Conservation (phyloP, 2,888 invertebrate genomes). For the Trachelus iudaicus region DNA sequence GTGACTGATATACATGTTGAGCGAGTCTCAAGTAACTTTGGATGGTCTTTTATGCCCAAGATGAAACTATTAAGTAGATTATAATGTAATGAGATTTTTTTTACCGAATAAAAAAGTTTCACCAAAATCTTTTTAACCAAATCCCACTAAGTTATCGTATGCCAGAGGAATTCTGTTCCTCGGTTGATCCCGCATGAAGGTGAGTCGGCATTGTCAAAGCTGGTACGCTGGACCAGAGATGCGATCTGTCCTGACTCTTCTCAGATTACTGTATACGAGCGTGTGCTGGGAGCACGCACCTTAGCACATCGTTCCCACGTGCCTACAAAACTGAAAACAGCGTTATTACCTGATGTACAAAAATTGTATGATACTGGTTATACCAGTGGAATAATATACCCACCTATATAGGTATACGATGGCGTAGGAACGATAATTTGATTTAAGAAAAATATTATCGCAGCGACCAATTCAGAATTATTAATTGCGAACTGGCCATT, state of each 20-base stretch:
- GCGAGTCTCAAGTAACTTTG: not conserved
- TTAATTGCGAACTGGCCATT: not conserved
- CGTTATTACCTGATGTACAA: not conserved
- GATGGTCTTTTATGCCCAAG: not conserved
- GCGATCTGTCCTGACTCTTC: constrained; percentile 50
- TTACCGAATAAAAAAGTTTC: not conserved
- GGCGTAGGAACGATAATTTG: not conserved
- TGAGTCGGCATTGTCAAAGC: constrained; percentile 59
- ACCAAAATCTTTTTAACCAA: not conserved
- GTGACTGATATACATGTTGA: not conserved
- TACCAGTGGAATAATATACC: not conserved
- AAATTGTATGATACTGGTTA: not conserved
- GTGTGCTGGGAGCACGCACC: constrained; percentile 45
- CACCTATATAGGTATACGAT: not conserved
- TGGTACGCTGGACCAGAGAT: constrained; percentile 22
- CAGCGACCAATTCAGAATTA: not conserved
- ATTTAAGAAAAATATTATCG: not conserved
- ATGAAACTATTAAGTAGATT: not conserved
- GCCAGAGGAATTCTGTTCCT: not conserved
- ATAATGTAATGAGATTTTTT: not conserved
- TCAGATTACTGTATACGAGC: constrained; percentile 54
- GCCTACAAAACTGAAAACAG: constrained; percentile 26
- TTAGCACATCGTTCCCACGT: constrained; percentile 60
- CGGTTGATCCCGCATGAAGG: constrained; percentile 13
- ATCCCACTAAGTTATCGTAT: not conserved